A percentile compares a stretch with the other conserved stretches of the same genome.
Conservation (phyloP, 2,113 vertebrate species). For the Penelope pileata region DNA sequence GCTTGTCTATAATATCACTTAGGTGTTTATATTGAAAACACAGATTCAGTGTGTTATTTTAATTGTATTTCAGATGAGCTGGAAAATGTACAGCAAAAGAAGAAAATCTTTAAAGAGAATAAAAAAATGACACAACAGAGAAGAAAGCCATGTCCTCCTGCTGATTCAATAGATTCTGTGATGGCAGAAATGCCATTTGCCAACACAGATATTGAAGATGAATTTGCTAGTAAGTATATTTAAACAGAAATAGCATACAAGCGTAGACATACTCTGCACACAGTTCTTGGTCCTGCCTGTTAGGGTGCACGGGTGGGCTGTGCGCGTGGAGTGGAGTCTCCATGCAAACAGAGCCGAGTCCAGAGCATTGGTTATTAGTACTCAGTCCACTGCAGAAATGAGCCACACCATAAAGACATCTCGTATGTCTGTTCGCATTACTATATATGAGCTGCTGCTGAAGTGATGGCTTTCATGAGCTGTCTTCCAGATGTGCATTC, state of each 20-base stretch:
- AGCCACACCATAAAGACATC: not conserved
- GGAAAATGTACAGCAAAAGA: conserved; percentile 54
- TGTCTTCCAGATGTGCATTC: not conserved
- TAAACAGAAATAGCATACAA: not conserved
- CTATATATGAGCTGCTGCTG: not conserved
- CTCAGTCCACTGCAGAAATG: not conserved
- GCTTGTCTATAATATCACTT: not conserved
- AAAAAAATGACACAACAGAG: conserved; percentile 16
- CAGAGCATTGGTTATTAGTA: not conserved
- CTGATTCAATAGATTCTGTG: conserved; percentile 31
- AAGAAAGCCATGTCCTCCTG: conserved; percentile 10
- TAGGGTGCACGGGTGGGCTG: not conserved
- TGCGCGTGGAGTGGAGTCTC: not conserved
- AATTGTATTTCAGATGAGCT: conserved; percentile 57
- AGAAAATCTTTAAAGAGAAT: conserved; percentile 27
- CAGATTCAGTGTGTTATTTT: not conserved
- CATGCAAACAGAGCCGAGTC: not conserved
- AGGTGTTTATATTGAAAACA: not conserved
- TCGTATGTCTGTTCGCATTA: not conserved
- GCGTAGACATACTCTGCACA: no score
- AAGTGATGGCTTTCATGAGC: not conserved
- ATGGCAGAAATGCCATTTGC: conserved; percentile 86
- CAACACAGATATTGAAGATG: conserved; percentile 79
- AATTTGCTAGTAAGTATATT: conserved; percentile 77
- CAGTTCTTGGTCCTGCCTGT: not conserved